A percentile compares a stretch with the other conserved stretches of the same genome.
Evolutionary conservation across 2,113 vertebrate genomes (phyloP).

Genomic region (Ariopsis seemanni): DNA sequence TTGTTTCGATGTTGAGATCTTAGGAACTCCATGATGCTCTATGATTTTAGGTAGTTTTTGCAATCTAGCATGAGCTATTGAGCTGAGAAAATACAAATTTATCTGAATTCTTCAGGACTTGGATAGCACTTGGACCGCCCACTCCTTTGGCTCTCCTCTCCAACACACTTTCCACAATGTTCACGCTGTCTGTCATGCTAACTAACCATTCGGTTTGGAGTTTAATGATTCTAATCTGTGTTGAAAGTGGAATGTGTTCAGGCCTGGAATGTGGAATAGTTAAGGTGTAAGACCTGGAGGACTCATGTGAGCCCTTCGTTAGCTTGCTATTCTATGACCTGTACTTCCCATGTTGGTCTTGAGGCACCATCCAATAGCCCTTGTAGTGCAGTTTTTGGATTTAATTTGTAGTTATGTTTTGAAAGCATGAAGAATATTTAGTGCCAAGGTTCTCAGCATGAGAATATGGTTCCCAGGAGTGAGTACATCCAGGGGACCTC

Average conservation of each 20-base stretch:
- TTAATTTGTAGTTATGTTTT: neutral
- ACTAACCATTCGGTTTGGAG: conserved; percentile 76
- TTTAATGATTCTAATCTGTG: conserved; percentile 82
- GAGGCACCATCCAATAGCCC: neutral
- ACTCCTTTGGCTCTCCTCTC: conserved; percentile 61
- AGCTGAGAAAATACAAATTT: neutral
- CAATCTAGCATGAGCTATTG: neutral
- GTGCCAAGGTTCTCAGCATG: neutral
- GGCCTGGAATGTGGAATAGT: conserved; percentile 69
- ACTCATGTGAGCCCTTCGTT: conserved; percentile 63
- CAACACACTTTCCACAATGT: conserved; percentile 79
- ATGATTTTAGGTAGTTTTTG: neutral
- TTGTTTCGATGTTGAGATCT: neutral
- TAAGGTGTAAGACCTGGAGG: conserved; percentile 53
- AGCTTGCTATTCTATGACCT: conserved; percentile 41
- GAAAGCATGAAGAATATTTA: neutral
- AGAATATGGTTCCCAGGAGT: neutral
- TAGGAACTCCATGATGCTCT: neutral
- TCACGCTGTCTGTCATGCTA: conserved; percentile 76
- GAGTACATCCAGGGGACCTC: neutral
- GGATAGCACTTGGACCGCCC: conserved; percentile 67
- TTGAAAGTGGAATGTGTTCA: conserved; percentile 62
- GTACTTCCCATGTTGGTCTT: neutral
- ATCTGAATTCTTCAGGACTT: neutral
- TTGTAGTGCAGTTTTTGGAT: neutral